These are phyloP conservation scores for Dascyllus trimaculatus DNA, from an alignment of 2,113 vertebrate genomes.

Conservation along the genomic window DNA sequence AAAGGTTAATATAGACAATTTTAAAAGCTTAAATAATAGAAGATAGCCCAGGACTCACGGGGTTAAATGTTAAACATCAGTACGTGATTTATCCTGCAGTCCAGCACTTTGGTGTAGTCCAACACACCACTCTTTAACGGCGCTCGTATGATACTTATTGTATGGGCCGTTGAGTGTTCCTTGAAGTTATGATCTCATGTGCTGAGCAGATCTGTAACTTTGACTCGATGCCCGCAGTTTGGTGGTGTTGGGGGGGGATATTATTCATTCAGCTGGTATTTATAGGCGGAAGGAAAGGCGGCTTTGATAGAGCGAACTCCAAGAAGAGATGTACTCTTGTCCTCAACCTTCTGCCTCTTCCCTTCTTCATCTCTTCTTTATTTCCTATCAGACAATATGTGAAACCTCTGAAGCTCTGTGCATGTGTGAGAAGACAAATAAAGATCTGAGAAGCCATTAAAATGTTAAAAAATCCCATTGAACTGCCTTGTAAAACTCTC, in stretches of 20 bases:
- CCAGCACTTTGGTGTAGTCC: slow-evolving; percentile 22
- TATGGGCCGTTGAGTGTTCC: background rate
- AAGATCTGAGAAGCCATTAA: slow-evolving; percentile 46
- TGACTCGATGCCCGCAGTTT: slow-evolving; percentile 50
- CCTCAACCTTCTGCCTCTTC: slow-evolving; percentile 60
- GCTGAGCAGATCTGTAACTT: slow-evolving; percentile 75
- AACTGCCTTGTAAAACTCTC: slow-evolving; percentile 55
- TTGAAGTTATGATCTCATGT: slow-evolving; percentile 71
- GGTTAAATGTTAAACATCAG: too few species aligned
- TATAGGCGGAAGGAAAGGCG: slow-evolving; percentile 74
- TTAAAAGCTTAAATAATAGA: too few species aligned
- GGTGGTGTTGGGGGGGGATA: slow-evolving; percentile 19
- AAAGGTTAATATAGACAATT: too few species aligned
- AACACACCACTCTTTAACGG: background rate
- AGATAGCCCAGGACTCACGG: too few species aligned
- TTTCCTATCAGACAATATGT: slow-evolving; percentile 53
- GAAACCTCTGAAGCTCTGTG: slow-evolving; percentile 32
- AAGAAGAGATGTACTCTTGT: slow-evolving; percentile 76
- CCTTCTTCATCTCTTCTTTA: slow-evolving; percentile 62
- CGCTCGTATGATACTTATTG: slow-evolving; percentile 28
- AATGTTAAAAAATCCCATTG: slow-evolving; percentile 36
- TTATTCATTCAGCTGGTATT: slow-evolving; percentile 71
- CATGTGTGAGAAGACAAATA: slow-evolving; percentile 22
- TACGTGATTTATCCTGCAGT: too few species aligned
- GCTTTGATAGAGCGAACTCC: slow-evolving; percentile 72